phyloP scores from a whole-genome alignment of 2,888 invertebrate species.

The Caenorhabditis wallacei region DNA sequence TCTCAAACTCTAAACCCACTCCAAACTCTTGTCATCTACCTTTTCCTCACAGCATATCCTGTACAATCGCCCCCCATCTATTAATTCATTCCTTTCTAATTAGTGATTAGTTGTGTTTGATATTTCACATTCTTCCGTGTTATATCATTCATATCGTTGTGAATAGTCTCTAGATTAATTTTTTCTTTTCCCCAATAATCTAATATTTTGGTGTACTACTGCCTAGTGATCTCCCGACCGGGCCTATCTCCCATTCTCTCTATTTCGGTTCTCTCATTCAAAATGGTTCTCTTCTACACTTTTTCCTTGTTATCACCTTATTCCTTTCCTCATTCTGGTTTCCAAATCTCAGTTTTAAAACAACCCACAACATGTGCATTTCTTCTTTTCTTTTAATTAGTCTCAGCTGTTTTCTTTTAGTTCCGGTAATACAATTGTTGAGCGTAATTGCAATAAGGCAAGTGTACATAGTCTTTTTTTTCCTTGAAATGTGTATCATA shows the following conservation, averaged over 20 bases:
- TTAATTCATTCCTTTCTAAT: constrained; percentile 24
- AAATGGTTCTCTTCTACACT: constrained; percentile 48
- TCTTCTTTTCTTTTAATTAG: constrained; percentile 15
- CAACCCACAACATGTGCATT: constrained; percentile 53
- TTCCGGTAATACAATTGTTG: constrained; percentile 62
- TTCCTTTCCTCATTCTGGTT: constrained; percentile 46
- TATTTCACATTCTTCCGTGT: constrained; percentile 11
- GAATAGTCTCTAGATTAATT: constrained; percentile 50
- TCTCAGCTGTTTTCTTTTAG: constrained; percentile 35
- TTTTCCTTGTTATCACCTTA: constrained; percentile 8
- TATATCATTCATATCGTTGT: constrained; percentile 51
- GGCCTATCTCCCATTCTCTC: constrained; percentile 54
- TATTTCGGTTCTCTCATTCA: constrained; percentile 52
- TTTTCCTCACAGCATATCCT: constrained; percentile 49
- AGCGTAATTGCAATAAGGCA: constrained; percentile 59
- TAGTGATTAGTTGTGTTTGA: constrained; percentile 46
- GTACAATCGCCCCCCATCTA: constrained; percentile 48
- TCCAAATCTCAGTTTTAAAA: constrained; percentile 56
- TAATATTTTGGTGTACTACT: constrained; percentile 62
- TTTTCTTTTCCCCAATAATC: background rate
- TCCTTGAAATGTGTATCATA: constrained; percentile 57
- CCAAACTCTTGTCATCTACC: constrained; percentile 58
- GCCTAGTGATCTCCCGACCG: constrained; percentile 69
- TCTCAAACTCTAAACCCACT: constrained; percentile 46
- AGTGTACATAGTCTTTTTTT: constrained; percentile 36